These are phyloP conservation scores for Poecilia latipinna DNA, from an alignment of 2,113 vertebrate genomes.

Conservation along the genomic window DNA sequence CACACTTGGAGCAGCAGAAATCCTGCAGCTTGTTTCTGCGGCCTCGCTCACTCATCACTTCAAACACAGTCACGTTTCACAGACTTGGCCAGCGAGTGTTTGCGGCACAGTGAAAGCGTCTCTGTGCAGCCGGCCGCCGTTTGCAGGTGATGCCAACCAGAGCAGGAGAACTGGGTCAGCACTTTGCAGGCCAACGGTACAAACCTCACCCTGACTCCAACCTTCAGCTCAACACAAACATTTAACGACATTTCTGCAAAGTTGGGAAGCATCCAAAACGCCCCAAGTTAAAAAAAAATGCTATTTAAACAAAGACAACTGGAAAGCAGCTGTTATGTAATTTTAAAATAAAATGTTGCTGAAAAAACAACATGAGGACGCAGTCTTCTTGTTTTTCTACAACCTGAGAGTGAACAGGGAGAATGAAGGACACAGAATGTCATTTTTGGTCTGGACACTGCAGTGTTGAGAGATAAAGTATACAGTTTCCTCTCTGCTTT, in stretches of 20 bases:
- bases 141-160: constrained; percentile 44
- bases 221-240: not conserved
- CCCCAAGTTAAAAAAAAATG: not conserved
- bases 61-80: constrained; percentile 17
- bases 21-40: constrained; percentile 11
- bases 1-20: not conserved
- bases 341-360: not conserved
- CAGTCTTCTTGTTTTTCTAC: not conserved
- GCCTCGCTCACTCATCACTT: not conserved
- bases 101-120: constrained; percentile 38
- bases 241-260: not conserved
- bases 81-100: constrained; percentile 4
- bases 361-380: constrained; percentile 14
- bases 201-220: not conserved
- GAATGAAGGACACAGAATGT: too few species aligned
- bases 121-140: constrained; percentile 23
- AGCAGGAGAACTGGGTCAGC: constrained; percentile 41
- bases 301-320: not conserved
- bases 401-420: not conserved
- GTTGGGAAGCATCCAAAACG: not conserved
- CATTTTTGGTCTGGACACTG: not conserved
- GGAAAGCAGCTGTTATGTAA: not conserved
- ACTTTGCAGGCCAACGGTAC: constrained; percentile 3
- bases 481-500: not conserved
- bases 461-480: not conserved